These are phyloP conservation scores for Balaeniceps rex DNA, from an alignment of 2,113 vertebrate genomes.

Conservation along the genomic window DNA sequence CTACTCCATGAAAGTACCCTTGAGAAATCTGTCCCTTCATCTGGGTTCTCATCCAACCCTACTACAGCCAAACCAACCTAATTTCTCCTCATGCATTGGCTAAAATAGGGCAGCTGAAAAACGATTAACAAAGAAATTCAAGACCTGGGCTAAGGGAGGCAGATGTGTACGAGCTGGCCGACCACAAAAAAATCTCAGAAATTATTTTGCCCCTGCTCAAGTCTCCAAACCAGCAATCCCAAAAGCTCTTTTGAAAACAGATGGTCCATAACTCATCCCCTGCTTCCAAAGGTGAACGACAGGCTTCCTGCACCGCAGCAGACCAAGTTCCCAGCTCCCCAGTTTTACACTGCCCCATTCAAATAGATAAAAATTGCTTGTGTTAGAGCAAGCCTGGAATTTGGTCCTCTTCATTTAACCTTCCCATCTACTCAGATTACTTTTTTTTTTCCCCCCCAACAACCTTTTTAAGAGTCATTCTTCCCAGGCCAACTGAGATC, in stretches of 20 bases:
- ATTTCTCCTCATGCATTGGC: neutral
- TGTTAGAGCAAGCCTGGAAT: neutral
- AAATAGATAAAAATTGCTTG: neutral
- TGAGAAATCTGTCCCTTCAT: slow-evolving; percentile 25
- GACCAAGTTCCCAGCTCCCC: neutral
- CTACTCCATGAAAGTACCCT: slow-evolving; percentile 36
- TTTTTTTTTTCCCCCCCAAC: too few species aligned
- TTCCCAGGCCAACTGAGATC: neutral
- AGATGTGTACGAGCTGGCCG: neutral
- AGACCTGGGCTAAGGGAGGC: neutral
- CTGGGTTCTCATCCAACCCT: neutral
- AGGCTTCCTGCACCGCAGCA: neutral
- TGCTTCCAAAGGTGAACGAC: neutral
- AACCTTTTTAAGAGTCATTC: neutral
- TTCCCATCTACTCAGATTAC: neutral
- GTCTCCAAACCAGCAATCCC: neutral
- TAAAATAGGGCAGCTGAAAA: slow-evolving; percentile 20
- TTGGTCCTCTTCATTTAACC: slow-evolving; percentile 12
- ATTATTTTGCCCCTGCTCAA: neutral
- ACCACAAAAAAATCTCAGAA: neutral
- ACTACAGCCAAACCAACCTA: neutral
- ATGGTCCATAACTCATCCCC: neutral
- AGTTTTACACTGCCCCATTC: neutral
- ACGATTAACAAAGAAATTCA: neutral
- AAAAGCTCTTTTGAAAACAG: neutral